Evolutionary conservation across 2,797 vertebrate genomes (phyloP), one percentile per base, ranked within the genome.

Genomic region (Discoglossus pictus): DNA sequence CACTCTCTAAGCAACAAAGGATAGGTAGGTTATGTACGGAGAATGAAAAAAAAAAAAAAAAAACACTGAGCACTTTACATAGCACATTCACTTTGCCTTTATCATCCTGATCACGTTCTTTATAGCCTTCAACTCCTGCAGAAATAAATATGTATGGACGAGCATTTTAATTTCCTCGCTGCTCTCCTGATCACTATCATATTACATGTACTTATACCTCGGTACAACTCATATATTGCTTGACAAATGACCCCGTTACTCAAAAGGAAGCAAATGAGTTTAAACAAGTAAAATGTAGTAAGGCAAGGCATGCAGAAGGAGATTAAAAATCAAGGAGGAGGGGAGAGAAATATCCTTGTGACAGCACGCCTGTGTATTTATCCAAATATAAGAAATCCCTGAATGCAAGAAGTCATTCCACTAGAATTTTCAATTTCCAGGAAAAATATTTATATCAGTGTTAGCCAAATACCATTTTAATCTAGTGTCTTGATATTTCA

Each of bases 201-300:
- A 60, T 60, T 56, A 43, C 23, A 58, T 52, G 47, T 61, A 51
- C 44, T 27, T 67, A 58, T 16, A 51, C 47, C 35, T 38, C 23
- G 8, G 35, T 16, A 20, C 52, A 25, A 36, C 42, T 48, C 42
- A 39, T 48, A 24, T 48, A 25, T 48, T 24, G 25, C 54, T 56
- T 58, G 53, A 56, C 63, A 66, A 66, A 66, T 66, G 40, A 34
- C 46, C 13, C 21, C 47, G 27, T 56, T 46, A 39, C 25, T 44
- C 51, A 24, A 64, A 64, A 64, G 42, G 42, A 27, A 46, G 9
- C 23, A 8, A 46, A 53, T 23, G 24, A 52, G 61, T 17, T 52
- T 42, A 63, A 31, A 25, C 5, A n/a, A 40, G n/a, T n/a, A n/a
- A n/a, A n/a, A n/a, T n/a, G n/a, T n/a, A n/a, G n/a, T n/a, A n/a